Percentiles rank a stretch among this genome's conserved stretches.
Conservation (phyloP, 2,888 invertebrate genomes). For the Watsonalla binaria region DNA sequence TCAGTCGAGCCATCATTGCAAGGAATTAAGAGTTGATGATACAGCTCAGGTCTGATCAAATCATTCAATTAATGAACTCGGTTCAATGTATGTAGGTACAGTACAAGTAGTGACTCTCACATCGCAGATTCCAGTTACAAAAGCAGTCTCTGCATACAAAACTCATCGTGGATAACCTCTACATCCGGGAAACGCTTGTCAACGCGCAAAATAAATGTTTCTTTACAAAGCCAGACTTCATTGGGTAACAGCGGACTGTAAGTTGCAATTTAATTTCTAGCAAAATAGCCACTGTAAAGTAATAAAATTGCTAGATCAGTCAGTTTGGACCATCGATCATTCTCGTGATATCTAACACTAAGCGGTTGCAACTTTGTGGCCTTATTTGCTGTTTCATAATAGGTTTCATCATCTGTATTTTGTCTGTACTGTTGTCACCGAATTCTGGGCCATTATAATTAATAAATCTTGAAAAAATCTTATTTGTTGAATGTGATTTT, state of each 20-base stretch:
- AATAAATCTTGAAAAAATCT: no score
- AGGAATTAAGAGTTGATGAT: no score
- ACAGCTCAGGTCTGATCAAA: no score
- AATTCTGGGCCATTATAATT: no score
- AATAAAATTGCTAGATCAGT: neutral
- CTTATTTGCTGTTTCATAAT: neutral
- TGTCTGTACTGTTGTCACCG: no score
- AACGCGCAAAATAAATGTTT: neutral
- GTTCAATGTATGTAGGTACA: no score
- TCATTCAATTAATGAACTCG: no score
- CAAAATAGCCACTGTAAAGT: neutral
- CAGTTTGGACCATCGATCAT: neutral
- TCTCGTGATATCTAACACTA: neutral
- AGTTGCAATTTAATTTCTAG: neutral
- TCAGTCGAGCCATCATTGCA: no score
- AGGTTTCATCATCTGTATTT: no score
- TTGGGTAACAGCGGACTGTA: neutral
- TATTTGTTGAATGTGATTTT: no score
- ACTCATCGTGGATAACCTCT: constrained; percentile 12
- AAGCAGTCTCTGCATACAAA: neutral
- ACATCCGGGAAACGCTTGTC: constrained; percentile 21
- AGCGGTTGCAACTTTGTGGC: neutral
- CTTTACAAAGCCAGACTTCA: neutral
- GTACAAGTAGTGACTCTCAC: neutral
- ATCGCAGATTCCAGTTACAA: neutral